These are phyloP conservation scores for Rhyacophila brunnea DNA, from an alignment of 1,140 invertebrate genomes.

Conservation along the genomic window DNA sequence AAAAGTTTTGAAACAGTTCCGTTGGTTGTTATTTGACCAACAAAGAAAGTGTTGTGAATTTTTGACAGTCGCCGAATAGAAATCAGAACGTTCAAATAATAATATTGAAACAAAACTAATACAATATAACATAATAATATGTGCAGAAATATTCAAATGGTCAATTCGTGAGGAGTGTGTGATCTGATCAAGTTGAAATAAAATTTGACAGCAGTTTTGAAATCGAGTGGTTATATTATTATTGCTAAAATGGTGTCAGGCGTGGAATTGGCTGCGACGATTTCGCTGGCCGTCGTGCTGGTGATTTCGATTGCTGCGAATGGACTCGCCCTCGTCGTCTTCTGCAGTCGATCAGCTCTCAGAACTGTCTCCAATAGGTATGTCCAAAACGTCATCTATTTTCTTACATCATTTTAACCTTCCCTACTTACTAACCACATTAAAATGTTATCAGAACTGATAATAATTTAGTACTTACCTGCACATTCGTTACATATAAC, in stretches of 20 bases:
- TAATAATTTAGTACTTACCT: too few species aligned
- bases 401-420: not conserved
- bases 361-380: conserved; percentile 55
- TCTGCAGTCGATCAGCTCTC: conserved; percentile 49
- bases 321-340: conserved; percentile 49
- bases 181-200: not conserved
- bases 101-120: too few species aligned
- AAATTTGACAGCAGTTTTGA: not conserved
- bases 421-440: too few species aligned
- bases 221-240: conserved; percentile 2
- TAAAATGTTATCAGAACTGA: too few species aligned
- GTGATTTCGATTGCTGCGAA: conserved; percentile 50
- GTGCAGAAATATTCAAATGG: not conserved
- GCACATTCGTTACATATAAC: too few species aligned
- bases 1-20: not conserved
- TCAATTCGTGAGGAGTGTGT: conserved; percentile 1
- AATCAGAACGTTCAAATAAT: too few species aligned
- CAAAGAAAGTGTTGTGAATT: too few species aligned
- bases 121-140: too few species aligned
- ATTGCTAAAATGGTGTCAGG: conserved; percentile 6
- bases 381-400: too few species aligned
- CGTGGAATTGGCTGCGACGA: conserved; percentile 42
- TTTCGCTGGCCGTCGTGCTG: conserved; percentile 47
- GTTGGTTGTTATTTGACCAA: too few species aligned
- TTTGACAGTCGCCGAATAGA: too few species aligned